Conservation (phyloP, 2,888 invertebrate genomes). For the Eupithecia inturbata region DNA sequence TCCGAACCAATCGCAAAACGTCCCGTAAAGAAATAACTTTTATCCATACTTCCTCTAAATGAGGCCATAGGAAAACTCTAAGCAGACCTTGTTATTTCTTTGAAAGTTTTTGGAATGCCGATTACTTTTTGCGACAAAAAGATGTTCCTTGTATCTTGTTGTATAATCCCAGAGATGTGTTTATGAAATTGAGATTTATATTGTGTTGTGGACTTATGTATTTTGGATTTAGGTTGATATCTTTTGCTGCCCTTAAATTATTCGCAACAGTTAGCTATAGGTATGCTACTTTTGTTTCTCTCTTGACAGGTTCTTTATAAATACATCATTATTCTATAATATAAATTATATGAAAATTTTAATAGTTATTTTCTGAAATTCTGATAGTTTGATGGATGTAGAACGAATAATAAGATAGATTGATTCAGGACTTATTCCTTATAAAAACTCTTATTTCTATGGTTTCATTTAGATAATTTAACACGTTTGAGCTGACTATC, state of each 20-base stretch:
- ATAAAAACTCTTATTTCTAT: neutral
- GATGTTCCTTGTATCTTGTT: constrained; percentile 17
- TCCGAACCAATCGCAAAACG: constrained; percentile 13
- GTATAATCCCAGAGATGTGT: constrained; percentile 1
- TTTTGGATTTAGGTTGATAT: neutral
- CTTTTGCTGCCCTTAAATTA: neutral
- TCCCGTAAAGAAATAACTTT: constrained; percentile 21
- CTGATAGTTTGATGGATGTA: neutral
- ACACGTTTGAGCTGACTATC: neutral
- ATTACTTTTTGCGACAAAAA: constrained; percentile 28
- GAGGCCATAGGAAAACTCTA: constrained; percentile 30
- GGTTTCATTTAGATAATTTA: neutral
- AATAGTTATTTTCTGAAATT: neutral
- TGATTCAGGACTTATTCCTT: neutral
- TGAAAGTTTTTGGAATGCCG: constrained; percentile 27
- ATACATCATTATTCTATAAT: neutral
- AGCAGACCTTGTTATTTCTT: constrained; percentile 36
- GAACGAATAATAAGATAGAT: neutral
- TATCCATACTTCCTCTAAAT: constrained; percentile 23
- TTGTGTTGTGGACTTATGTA: constrained; percentile 2
- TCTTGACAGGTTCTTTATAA: neutral
- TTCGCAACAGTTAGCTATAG: neutral
- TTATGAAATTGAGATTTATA: constrained; percentile 11
- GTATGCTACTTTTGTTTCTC: neutral
- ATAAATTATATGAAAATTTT: neutral